Evolutionary conservation across 2,888 invertebrate genomes (phyloP).

Genomic region (Xylophagus ater): DNA sequence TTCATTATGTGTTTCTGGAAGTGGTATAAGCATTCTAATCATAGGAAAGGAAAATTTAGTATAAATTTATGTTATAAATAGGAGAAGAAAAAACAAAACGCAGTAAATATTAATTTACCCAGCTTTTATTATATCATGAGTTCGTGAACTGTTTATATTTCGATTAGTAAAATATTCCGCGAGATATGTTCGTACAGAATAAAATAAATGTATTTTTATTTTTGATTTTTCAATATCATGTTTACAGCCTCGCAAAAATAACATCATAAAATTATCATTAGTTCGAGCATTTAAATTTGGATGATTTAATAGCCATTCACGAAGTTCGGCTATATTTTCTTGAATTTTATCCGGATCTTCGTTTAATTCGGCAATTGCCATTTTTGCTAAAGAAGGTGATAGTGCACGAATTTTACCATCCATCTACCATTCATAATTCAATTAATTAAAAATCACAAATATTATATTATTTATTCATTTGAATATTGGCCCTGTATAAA

Average conservation of each 20-base stretch:
- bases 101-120: slow-evolving; percentile 23
- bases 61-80: too few relatives aligned
- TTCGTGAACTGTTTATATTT: slow-evolving; percentile 20
- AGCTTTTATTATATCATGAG: slow-evolving; percentile 11
- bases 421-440: too few relatives aligned
- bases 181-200: slow-evolving; percentile 44
- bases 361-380: slow-evolving; percentile 39
- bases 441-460: too few relatives aligned
- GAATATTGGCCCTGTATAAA: too few relatives aligned
- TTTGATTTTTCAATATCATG: slow-evolving; percentile 45
- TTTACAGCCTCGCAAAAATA: slow-evolving; percentile 44
- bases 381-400: slow-evolving; percentile 28
- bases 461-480: too few relatives aligned
- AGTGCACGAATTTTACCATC: slow-evolving; percentile 31
- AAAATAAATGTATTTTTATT: slow-evolving; percentile 46
- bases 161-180: slow-evolving; percentile 45
- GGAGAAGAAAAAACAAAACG: neutral
- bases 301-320: slow-evolving; percentile 42
- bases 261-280: slow-evolving; percentile 42
- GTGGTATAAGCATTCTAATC: slow-evolving; percentile 2
- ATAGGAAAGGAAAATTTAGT: neutral
- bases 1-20: slow-evolving; percentile 24
- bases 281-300: slow-evolving; percentile 32
- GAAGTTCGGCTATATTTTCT: slow-evolving; percentile 37
- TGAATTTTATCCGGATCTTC: slow-evolving; percentile 38